Evolutionary conservation across 2,888 invertebrate genomes (phyloP), one percentile per base, ranked within the genome.

Genomic region (Herminia tarsipennalis): DNA sequence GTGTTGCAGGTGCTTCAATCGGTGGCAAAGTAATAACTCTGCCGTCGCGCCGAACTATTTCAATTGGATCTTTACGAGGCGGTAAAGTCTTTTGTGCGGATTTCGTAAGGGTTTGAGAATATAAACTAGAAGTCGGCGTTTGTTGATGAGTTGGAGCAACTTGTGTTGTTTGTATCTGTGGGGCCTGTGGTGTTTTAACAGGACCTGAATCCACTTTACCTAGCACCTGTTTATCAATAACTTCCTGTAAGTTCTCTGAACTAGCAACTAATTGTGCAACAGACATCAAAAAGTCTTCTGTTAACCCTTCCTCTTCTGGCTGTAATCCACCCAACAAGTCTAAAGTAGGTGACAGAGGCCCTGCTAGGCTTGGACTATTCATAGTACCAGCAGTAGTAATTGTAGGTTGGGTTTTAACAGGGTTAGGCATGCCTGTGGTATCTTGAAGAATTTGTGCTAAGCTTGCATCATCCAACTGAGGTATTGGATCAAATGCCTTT

Each of bases 1-100:
- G 91, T 0, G 96, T 96, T 1, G 96, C 95, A 5, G 96, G 96
- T 13, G 96, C 95, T 81, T 96, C 96, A 40, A 96, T 96, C 0
- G 96, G 96, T 8, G 96, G 96, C 52, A 96, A 84, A 0, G 95
- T 95, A 37, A 96, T 95, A 24, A 96, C 93, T 20, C 96, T 92
- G 0, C 96, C 96, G 75, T 96, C 95, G 12, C 94, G 92, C 12
- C 96, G 88, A 5, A 96, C 92, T 55, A 96, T 94, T 82, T 96
- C 95, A 46, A 95, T 94, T 0, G 94, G 94, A 60, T 94, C 93
- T 63, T 93, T 94, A 28, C 81, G 76, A 5, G 78, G 73, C 1
- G 66, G 53, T 5, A 77, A 39, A 47, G 39, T 60, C 43, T 70
- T 83, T 40, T 83, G 87, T 1, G 73, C 77, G 3, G 80, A 54